phyloP scores from a whole-genome alignment of 2,113 vertebrate species.

The Ammodramus savannarum region DNA sequence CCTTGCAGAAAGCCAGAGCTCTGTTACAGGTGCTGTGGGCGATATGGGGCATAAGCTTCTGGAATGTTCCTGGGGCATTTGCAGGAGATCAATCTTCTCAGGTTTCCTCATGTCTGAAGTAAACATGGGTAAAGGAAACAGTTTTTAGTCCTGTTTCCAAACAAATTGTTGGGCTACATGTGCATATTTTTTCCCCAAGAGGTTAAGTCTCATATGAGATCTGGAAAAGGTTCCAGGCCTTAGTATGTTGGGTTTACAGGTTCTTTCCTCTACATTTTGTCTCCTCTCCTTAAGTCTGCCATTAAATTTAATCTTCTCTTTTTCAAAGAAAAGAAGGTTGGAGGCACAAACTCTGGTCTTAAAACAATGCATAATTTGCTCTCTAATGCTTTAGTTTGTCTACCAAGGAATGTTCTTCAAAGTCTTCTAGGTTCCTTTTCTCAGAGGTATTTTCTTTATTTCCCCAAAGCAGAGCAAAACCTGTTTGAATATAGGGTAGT shows the following conservation, averaged over 20 bases:
- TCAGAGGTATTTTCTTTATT: background rate
- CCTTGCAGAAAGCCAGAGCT: background rate
- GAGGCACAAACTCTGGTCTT: background rate
- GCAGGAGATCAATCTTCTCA: background rate
- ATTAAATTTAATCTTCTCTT: background rate
- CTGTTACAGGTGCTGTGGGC: background rate
- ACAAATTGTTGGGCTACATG: background rate
- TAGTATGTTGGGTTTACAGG: background rate
- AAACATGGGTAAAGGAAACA: background rate
- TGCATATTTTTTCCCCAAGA: background rate
- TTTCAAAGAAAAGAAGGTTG: background rate
- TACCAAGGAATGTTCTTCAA: background rate
- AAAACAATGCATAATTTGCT: accelerated
- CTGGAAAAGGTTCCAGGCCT: background rate
- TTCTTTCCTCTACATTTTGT: background rate
- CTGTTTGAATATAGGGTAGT: background rate
- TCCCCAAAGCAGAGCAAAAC: background rate
- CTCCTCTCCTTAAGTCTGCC: background rate
- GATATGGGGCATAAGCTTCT: background rate
- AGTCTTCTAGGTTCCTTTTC: background rate
- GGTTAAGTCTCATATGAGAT: background rate
- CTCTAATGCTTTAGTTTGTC: background rate
- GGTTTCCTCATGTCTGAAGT: background rate
- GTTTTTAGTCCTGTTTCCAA: background rate
- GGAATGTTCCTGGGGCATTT: background rate